Evolutionary conservation across 2,888 invertebrate genomes (phyloP), one percentile per base, ranked within the genome.

Genomic region (Calameuta filiformis): DNA sequence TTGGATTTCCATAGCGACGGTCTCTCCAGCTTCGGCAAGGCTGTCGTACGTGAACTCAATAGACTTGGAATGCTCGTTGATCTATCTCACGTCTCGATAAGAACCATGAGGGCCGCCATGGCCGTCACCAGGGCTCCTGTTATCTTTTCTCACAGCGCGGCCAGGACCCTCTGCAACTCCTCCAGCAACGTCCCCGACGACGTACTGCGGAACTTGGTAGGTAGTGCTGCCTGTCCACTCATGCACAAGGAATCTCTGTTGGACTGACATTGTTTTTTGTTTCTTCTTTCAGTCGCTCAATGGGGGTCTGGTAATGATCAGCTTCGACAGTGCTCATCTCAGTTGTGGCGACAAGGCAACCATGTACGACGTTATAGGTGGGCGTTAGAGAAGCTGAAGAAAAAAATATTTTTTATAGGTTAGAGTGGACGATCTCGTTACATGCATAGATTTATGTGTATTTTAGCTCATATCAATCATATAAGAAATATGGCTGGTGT

Each of bases 21-120:
- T 0, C 83, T 91, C 1, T 91, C 91, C 11, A 83, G 81, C 37
- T 91, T 91, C 56, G 91, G 91, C 2, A 91, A 94, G 93, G 93
- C 93, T 12, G 94, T 95, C 78, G 93, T 95, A 1, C 92, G 91
- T 77, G 95, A 95, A 90, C 93, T 95, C 93, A 95, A 95, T 88
- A 93, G 95, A 35, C 90, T 95, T 75, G 95, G 95, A 4, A 95
- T 95, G 94, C 91, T 95, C 78, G 93, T 95, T 73, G 95, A 95
- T 87, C 92, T 94, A 76, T 94, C 94, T 3, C 94, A 95, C 89
- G 93, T 95, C 1, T 94, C 94, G 12, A 93, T 94, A 79, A 91
- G 92, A 77, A 95, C 95, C 11, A 95, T 95, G 94, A 90, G 92
- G 33, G 94, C 94, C 83, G 93, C 94, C 3, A 87, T 95, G 73